Base-by-base conservation (phyloP, 2,888 invertebrate genomes). In the Drosophila kuntzei region DNA sequence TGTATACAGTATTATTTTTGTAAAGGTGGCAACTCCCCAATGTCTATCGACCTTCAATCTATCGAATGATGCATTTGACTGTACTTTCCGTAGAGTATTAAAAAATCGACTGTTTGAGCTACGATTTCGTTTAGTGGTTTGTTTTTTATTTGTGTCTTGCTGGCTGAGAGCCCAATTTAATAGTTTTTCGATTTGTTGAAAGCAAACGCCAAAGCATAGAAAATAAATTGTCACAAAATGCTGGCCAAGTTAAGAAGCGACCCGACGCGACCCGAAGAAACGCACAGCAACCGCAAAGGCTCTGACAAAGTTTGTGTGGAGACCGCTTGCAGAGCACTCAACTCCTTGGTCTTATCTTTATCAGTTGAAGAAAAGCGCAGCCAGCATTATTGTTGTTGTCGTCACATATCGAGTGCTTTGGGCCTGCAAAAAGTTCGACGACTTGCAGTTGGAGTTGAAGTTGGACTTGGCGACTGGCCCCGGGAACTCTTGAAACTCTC, bases 181-280 rank as follows among this genome's bases (percentile, higher is more conserved):
- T 87, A 89, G 87, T 87, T 87, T 89, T 89, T 83, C 86, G 88
- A 87, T 86, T 86, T 83, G 86, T 82, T 82, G 85, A 85, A 85
- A 74, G 76, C 85, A 87, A 84, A 84, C 68, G 77, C 81, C 84
- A 84, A 84, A 83, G 81, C 83, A 84, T 72, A 70, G 83, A 80
- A 86, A 87, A 86, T 83, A 86, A 87, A 86, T 85, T 87, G 86
- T 87, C 85, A 85, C 87, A 83, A 86, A 87, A 89, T 79, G 73
- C 75, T 68, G 67, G 79, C 71, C 57, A 76, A 74, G 39, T 61
- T 60, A 65, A 53, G 61, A 57, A 20, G 46, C 61, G 47, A 39
- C 14, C 14, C 34, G n/a, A 34, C 12, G n/a, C 36, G 34, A 18
- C 14, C 14, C 34, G n/a, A 34, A 3, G n/a, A 14, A n/a, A 18